Conservation (phyloP, 2,888 invertebrate species). For the Dexiosoma caninum region DNA sequence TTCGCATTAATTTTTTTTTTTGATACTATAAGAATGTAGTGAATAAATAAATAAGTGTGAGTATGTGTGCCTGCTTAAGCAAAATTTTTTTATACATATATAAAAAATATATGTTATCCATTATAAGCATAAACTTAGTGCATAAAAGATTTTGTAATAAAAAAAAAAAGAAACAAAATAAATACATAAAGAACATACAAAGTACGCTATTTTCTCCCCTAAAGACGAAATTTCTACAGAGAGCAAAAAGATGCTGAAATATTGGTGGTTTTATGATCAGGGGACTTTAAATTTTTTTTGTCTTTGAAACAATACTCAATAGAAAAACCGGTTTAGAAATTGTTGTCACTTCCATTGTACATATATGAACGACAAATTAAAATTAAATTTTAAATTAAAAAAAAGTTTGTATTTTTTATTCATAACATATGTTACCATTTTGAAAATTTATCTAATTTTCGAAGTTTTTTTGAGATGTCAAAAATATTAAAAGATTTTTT, state of each 20-base stretch:
- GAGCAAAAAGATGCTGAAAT: not conserved
- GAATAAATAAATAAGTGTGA: constrained; percentile 43
- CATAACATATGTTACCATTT: no score
- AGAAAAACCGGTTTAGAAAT: no score
- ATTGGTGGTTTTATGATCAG: no score
- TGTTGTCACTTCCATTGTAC: no score
- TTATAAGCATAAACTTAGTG: constrained; percentile 62
- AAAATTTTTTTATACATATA: constrained; percentile 32
- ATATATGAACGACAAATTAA: no score
- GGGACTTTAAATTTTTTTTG: no score
- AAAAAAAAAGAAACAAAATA: constrained; percentile 4
- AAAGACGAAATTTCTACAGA: not conserved
- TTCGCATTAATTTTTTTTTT: constrained; percentile 2
- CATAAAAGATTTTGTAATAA: constrained; percentile 36
- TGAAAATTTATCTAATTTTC: no score
- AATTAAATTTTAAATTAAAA: no score
- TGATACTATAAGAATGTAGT: constrained; percentile 42
- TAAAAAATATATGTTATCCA: constrained; percentile 60
- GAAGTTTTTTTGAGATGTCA: no score
- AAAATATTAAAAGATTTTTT: no score
- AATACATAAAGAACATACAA: not conserved
- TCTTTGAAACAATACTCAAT: no score
- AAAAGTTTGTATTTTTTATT: no score
- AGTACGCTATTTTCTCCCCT: constrained; percentile 5
- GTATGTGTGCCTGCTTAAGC: constrained; percentile 36